phyloP scores from a whole-genome alignment of 2,888 invertebrate genomes.

The Nipponacmea schrenckii region DNA sequence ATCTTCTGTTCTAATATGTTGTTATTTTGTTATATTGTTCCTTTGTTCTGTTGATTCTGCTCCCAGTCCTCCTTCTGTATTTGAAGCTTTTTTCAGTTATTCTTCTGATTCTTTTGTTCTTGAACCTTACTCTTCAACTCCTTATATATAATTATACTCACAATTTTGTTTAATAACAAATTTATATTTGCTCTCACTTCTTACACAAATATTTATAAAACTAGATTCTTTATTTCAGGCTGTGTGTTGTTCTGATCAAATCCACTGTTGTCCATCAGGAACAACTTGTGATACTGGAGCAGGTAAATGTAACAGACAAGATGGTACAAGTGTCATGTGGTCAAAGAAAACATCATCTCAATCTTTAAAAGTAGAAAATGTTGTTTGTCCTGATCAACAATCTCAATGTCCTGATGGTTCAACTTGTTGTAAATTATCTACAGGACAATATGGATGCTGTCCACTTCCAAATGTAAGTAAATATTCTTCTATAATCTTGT shows the following conservation, averaged over 20 bases:
- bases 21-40: no score
- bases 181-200: no score
- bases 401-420: constrained; percentile 21
- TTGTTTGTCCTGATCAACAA: constrained; percentile 29
- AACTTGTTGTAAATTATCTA: constrained; percentile 17
- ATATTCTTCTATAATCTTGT: no score
- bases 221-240: constrained; percentile 36
- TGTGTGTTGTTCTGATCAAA: constrained; percentile 58
- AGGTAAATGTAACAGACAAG: constrained; percentile 39
- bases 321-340: constrained; percentile 4
- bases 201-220: no score
- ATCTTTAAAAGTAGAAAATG: constrained; percentile 7
- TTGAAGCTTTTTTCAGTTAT: no score
- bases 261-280: constrained; percentile 61
- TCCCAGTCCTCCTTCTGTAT: no score
- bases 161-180: no score
- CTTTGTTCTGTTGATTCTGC: no score
- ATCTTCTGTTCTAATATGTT: no score
- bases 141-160: no score
- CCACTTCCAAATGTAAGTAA: constrained; percentile 26
- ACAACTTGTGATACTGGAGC: constrained; percentile 45
- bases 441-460: constrained; percentile 29
- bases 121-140: no score
- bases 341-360: constrained; percentile 10
- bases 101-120: no score